These are phyloP conservation scores for Chaetura pelagica DNA, from an alignment of 2,113 vertebrate genomes.

Conservation along the genomic window DNA sequence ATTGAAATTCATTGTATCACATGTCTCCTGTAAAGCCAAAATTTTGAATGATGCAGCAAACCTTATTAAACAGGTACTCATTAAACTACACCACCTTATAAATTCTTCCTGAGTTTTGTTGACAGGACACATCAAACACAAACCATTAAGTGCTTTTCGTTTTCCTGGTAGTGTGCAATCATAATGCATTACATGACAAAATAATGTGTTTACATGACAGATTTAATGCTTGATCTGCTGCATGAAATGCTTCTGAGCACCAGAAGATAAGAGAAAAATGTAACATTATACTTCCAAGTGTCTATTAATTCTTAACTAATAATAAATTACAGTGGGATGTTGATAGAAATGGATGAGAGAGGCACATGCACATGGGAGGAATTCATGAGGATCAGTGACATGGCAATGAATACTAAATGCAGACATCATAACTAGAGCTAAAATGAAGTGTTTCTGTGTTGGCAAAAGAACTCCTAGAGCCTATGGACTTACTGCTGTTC, in stretches of 20 bases:
- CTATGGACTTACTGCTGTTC: not conserved
- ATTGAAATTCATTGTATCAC: slow-evolving; percentile 20
- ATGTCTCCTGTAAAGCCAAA: not conserved
- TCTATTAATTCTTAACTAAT: slow-evolving; percentile 65
- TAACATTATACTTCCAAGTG: slow-evolving; percentile 62
- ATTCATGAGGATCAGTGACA: slow-evolving; percentile 46
- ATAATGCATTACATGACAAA: slow-evolving; percentile 64
- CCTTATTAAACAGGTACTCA: slow-evolving; percentile 52
- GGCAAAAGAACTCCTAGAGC: not conserved
- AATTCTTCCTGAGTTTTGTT: slow-evolving; percentile 52
- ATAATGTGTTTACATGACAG: slow-evolving; percentile 56
- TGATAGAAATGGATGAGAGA: slow-evolving; percentile 53
- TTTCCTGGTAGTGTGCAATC: slow-evolving; percentile 36
- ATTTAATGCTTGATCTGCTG: slow-evolving; percentile 63
- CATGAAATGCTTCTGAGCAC: slow-evolving; percentile 41
- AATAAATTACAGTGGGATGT: slow-evolving; percentile 57
- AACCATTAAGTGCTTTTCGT: slow-evolving; percentile 52
- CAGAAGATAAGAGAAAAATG: slow-evolving; percentile 48
- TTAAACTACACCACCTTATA: slow-evolving; percentile 54
- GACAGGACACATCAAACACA: slow-evolving; percentile 52
- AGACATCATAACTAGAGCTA: not conserved
- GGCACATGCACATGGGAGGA: not conserved
- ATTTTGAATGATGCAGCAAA: slow-evolving; percentile 53
- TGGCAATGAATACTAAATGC: slow-evolving; percentile 25
- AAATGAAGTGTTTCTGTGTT: not conserved